Evolutionary conservation across 2,113 vertebrate species (phyloP).

Genomic region (Thunnus maccoyii): DNA sequence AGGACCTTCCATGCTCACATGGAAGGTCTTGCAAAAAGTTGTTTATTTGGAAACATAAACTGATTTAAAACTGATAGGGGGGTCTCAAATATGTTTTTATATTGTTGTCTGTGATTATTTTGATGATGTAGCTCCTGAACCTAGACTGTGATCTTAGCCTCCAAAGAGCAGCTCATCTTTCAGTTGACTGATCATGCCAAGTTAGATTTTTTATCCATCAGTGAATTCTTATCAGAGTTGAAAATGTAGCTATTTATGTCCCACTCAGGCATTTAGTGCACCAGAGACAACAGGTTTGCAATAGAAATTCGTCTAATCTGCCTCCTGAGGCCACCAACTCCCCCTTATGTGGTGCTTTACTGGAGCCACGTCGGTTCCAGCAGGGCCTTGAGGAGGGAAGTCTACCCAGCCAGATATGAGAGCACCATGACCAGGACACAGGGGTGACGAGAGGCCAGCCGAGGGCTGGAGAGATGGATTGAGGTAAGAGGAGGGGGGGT

Average conservation of each 20-base stretch:
- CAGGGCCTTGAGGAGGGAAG: constrained; percentile 44
- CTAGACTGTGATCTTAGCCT: constrained; percentile 14
- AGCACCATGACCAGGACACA: constrained; percentile 63
- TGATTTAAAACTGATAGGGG: not conserved
- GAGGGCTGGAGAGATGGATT: constrained; percentile 37
- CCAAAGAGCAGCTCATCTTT: constrained; percentile 21
- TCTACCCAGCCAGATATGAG: constrained; percentile 64
- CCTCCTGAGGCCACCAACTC: constrained; percentile 44
- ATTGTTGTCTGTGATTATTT: not conserved
- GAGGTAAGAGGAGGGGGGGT: constrained; percentile 23
- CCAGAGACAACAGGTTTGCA: not conserved
- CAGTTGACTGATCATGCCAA: constrained; percentile 22
- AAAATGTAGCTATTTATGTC: constrained; percentile 50
- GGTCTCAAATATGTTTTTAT: not conserved
- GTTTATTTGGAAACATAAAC: not conserved
- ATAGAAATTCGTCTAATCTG: constrained; percentile 34
- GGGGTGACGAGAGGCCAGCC: constrained; percentile 53
- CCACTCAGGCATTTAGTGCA: constrained; percentile 33
- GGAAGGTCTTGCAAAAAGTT: not conserved
- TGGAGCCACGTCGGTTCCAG: constrained; percentile 55
- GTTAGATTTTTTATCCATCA: constrained; percentile 38
- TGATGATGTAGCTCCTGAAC: not conserved
- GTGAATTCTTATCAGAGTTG: constrained; percentile 53
- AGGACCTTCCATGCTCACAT: not conserved
- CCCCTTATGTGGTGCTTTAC: constrained; percentile 55